Conservation (phyloP, 2,888 invertebrate species). For the Sphaerophoria rueppellii region DNA sequence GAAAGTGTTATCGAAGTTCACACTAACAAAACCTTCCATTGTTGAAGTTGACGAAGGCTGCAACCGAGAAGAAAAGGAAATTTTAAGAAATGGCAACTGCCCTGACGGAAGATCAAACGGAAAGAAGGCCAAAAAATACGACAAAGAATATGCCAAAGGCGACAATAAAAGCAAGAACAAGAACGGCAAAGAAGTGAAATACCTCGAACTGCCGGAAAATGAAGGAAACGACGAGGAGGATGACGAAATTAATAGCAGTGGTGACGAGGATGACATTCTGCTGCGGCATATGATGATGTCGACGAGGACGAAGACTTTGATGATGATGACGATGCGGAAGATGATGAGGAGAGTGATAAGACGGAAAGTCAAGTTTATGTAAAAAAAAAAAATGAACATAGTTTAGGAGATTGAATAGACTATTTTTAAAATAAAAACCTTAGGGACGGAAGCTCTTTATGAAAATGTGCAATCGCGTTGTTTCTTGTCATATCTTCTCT, state of each 20-base stretch:
- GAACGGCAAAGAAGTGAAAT: slow-evolving; percentile 25
- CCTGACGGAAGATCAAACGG: slow-evolving; percentile 70
- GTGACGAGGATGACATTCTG: slow-evolving; percentile 15
- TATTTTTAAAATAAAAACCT: too few relatives aligned
- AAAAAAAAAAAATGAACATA: too few relatives aligned
- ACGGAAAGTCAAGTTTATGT: too few relatives aligned
- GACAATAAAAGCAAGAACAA: slow-evolving; percentile 29
- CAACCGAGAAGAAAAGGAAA: slow-evolving; percentile 82
- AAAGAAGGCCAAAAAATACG: slow-evolving; percentile 73
- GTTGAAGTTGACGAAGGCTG: slow-evolving; percentile 82
- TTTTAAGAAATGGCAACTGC: slow-evolving; percentile 79
- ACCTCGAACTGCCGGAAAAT: slow-evolving; percentile 38
- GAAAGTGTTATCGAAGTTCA: slow-evolving; percentile 81
- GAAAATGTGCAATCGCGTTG: too few relatives aligned
- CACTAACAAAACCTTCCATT: slow-evolving; percentile 79
- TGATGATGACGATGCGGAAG: slow-evolving; percentile 62
- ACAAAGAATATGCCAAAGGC: neutral
- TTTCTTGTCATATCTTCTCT: too few relatives aligned
- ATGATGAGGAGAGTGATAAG: slow-evolving; percentile 48
- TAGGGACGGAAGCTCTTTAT: too few relatives aligned
- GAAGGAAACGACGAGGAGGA: slow-evolving; percentile 31
- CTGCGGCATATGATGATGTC: neutral
- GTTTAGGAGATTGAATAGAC: too few relatives aligned
- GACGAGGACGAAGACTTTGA: too few relatives aligned
- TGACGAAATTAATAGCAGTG: slow-evolving; percentile 34